phyloP scores from a whole-genome alignment of 2,888 invertebrate species.

The Calliphora vomitoria region DNA sequence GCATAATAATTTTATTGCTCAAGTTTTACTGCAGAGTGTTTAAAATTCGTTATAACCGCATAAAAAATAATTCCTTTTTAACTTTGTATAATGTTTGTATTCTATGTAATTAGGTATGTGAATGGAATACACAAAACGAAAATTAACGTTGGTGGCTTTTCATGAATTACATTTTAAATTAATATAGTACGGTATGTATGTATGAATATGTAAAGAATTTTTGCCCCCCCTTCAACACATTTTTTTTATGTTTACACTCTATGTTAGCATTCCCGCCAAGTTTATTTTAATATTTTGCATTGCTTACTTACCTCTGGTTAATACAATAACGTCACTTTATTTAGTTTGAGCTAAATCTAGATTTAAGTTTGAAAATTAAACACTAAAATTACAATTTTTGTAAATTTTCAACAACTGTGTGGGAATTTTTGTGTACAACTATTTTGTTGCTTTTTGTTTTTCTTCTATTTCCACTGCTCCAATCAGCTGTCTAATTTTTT shows the following conservation, averaged over 20 bases:
- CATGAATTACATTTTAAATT: background rate
- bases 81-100: background rate
- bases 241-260: conserved; percentile 1
- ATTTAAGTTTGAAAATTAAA: background rate
- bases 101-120: background rate
- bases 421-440: conserved; percentile 70
- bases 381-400: conserved; percentile 38
- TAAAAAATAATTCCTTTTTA: background rate
- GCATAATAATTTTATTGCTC: too few species aligned
- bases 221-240: background rate
- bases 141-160: conserved; percentile 33
- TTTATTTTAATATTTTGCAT: background rate
- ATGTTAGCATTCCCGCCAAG: conserved; percentile 41
- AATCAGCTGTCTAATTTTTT: conserved; percentile 47
- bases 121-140: background rate
- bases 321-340: conserved; percentile 11
- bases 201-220: background rate
- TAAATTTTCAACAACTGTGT: conserved; percentile 48
- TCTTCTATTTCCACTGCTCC: background rate
- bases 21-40: background rate
- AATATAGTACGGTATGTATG: background rate
- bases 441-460: conserved; percentile 49
- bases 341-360: background rate
- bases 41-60: background rate
- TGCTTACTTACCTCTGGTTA: conserved; percentile 24